Conservation (phyloP, 2,888 invertebrate genomes). For the Idaea straminata region DNA sequence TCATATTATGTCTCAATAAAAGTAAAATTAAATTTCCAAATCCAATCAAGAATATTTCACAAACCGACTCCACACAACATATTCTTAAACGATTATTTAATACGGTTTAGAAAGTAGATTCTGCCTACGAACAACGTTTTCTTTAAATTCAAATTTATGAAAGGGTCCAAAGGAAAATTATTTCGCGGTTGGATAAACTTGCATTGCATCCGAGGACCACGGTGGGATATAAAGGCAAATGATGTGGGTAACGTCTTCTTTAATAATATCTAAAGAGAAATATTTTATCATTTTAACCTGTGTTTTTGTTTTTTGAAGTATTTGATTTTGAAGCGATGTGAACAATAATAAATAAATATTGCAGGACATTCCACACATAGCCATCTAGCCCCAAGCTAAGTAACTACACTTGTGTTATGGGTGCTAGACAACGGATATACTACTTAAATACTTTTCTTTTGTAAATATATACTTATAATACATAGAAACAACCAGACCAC, state of each 20-base stretch:
- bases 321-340: too few species aligned
- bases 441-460: too few species aligned
- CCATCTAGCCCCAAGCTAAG: too few species aligned
- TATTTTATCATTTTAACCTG: background rate
- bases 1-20: too few species aligned
- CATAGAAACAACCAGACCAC: too few species aligned
- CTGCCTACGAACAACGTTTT: conserved; percentile 19
- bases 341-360: too few species aligned
- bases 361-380: too few species aligned
- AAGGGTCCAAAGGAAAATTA: conserved; percentile 34
- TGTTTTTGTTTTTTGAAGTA: background rate
- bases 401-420: too few species aligned
- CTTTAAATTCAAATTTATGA: conserved; percentile 33
- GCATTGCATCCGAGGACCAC: conserved; percentile 35
- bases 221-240: conserved; percentile 37
- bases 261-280: conserved; percentile 20
- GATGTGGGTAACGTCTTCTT: conserved; percentile 32
- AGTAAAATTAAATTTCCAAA: too few species aligned
- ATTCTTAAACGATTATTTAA: conserved; percentile 3
- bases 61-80: conserved; percentile 12
- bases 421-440: too few species aligned
- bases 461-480: too few species aligned
- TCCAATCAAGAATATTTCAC: background rate
- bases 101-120: conserved; percentile 20
- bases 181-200: conserved; percentile 34